These are phyloP conservation scores for Diorhabda elongata DNA, from an alignment of 1,140 invertebrate genomes.

Conservation along the genomic window DNA sequence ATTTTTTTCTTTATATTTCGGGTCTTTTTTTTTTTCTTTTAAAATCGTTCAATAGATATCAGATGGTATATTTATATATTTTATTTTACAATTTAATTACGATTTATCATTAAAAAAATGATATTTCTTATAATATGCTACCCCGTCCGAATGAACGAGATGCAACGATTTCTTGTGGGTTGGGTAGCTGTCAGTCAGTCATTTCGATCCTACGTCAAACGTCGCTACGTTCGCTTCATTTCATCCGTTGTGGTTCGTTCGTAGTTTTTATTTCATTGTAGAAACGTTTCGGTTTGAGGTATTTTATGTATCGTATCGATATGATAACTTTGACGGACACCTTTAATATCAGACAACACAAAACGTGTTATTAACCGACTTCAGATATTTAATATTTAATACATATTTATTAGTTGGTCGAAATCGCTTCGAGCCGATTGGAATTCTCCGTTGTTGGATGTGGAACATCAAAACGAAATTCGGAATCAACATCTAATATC, in stretches of 20 bases:
- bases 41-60: too few relatives aligned
- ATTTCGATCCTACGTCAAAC: slow-evolving; percentile 33
- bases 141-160: slow-evolving; percentile 20
- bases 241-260: slow-evolving; percentile 23
- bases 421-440: slow-evolving; percentile 10
- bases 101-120: too few relatives aligned
- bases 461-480: too few relatives aligned
- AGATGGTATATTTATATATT: too few relatives aligned
- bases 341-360: slow-evolving; percentile 30
- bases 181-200: slow-evolving; percentile 32
- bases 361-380: slow-evolving; percentile 30
- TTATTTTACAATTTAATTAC: too few relatives aligned
- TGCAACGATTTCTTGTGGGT: slow-evolving; percentile 26
- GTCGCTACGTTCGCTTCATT: slow-evolving; percentile 30
- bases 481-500: too few relatives aligned
- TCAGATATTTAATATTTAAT: slow-evolving; percentile 30
- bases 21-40: too few relatives aligned
- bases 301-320: slow-evolving; percentile 27
- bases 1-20: too few relatives aligned
- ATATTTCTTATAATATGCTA: not conserved
- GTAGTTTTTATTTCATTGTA: slow-evolving; percentile 17
- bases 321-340: slow-evolving; percentile 29
- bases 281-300: slow-evolving; percentile 16
- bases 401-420: slow-evolving; percentile 28
- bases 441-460: not conserved